Evolutionary conservation across 2,113 vertebrate species (phyloP).

Genomic region (Puma concolor): DNA sequence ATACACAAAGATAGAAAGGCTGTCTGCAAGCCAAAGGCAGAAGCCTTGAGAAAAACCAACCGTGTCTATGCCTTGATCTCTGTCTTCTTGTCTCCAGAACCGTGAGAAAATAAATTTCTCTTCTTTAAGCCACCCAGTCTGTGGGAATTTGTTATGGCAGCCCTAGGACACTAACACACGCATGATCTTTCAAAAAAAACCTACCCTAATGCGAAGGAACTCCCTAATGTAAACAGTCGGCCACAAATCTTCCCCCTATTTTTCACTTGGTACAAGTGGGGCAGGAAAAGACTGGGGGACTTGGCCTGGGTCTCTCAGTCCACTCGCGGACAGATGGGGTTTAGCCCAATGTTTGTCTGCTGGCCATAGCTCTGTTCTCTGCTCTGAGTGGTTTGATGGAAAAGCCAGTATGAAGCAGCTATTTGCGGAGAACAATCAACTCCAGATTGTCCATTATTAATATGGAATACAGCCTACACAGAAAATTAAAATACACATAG

Average conservation of each 20-base stretch:
- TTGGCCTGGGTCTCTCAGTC: not conserved
- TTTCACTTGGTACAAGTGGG: not conserved
- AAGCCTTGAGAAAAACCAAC: not conserved
- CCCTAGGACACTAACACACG: not conserved
- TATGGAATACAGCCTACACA: not conserved
- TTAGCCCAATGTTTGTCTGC: not conserved
- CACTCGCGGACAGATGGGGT: rapidly evolving
- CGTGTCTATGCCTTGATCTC: not conserved
- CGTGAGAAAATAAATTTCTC: not conserved
- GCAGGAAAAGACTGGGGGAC: not conserved
- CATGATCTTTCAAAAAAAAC: not conserved
- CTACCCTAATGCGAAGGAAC: not conserved
- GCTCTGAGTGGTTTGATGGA: not conserved
- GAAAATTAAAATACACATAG: conserved; percentile 34
- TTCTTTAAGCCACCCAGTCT: not conserved
- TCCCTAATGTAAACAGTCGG: not conserved
- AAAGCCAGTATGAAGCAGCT: not conserved
- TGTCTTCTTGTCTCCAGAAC: not conserved
- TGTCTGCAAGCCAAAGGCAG: not conserved
- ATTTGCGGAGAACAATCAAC: conserved; percentile 43
- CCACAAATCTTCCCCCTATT: not conserved
- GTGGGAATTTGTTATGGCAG: not conserved
- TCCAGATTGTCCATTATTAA: conserved; percentile 42
- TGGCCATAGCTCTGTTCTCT: not conserved
- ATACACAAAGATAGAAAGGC: not conserved